A percentile compares a stretch with the other conserved stretches of the same genome.
Evolutionary conservation across 2,888 invertebrate genomes (phyloP).

Genomic region (Leptinotarsa tumamoca): DNA sequence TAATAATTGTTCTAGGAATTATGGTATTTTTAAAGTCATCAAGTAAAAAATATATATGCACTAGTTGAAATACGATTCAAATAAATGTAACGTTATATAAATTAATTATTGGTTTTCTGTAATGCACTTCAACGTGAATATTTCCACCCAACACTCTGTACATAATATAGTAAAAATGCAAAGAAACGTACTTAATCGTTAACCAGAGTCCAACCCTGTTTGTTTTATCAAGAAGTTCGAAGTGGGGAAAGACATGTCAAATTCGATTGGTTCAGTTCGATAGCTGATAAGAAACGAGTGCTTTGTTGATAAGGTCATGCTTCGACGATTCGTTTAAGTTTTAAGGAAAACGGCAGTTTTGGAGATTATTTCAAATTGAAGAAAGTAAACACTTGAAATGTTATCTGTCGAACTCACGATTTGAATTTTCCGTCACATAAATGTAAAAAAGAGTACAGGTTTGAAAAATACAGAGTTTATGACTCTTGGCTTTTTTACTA

Average conservation of each 20-base stretch:
- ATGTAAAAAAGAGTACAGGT: not conserved
- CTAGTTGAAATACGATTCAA: too few species aligned
- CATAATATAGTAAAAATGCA: too few species aligned
- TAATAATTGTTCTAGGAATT: too few species aligned
- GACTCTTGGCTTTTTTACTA: not conserved
- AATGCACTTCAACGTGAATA: too few species aligned
- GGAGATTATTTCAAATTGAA: slow-evolving; percentile 28
- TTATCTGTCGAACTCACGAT: slow-evolving; percentile 14
- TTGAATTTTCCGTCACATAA: not conserved
- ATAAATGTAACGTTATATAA: too few species aligned
- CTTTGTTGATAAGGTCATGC: slow-evolving; percentile 42
- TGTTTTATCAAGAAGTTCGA: slow-evolving; percentile 40
- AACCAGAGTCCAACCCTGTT: slow-evolving; percentile 33
- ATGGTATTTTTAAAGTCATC: too few species aligned
- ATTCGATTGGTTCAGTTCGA: slow-evolving; percentile 60
- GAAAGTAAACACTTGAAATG: slow-evolving; percentile 33
- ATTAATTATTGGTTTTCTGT: too few species aligned
- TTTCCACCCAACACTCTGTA: too few species aligned
- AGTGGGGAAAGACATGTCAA: slow-evolving; percentile 57
- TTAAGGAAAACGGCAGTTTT: slow-evolving; percentile 29
- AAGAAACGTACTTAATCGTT: too few species aligned
- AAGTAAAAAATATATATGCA: too few species aligned
- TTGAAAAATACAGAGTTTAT: not conserved
- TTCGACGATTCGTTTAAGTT: slow-evolving; percentile 33
- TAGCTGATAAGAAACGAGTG: slow-evolving; percentile 57